phyloP scores from a whole-genome alignment of 2,888 invertebrate species.

The Drosophila glabriapex region DNA sequence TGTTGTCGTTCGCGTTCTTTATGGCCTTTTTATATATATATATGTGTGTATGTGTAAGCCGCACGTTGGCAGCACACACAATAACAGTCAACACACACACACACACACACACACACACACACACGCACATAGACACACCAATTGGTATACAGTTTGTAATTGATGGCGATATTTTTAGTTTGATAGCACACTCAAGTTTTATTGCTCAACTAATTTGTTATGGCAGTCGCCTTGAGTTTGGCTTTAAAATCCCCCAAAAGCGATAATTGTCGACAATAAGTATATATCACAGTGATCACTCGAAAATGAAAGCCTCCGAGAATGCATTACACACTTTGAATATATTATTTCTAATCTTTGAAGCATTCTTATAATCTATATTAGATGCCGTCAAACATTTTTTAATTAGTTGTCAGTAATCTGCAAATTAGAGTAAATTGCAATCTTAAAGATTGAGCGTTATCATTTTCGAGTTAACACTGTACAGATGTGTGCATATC shows the following conservation, averaged over 20 bases:
- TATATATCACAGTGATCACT: neutral
- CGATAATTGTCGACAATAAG: constrained; percentile 49
- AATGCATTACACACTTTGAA: neutral
- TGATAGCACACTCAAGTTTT: constrained; percentile 78
- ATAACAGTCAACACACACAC: constrained; percentile 21
- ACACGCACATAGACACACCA: constrained; percentile 21
- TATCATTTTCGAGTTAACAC: neutral
- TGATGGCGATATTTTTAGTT: constrained; percentile 63
- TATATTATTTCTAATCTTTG: neutral
- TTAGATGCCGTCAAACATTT: neutral
- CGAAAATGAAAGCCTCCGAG: too few relatives aligned
- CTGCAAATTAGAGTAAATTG: neutral
- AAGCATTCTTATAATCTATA: neutral
- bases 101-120: constrained; percentile 18
- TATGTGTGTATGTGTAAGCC: constrained; percentile 26
- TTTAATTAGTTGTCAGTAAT: neutral
- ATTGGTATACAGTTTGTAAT: constrained; percentile 49
- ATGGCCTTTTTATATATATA: constrained; percentile 66
- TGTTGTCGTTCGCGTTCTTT: constrained; percentile 71
- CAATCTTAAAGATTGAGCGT: neutral
- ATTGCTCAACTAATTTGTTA: constrained; percentile 83
- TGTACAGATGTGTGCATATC: neutral
- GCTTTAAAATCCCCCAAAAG: constrained; percentile 23
- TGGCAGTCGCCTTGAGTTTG: constrained; percentile 39
- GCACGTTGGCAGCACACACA: constrained; percentile 51